Conservation (phyloP, 2,797 vertebrate species). For the Harpagifer antarcticus region DNA sequence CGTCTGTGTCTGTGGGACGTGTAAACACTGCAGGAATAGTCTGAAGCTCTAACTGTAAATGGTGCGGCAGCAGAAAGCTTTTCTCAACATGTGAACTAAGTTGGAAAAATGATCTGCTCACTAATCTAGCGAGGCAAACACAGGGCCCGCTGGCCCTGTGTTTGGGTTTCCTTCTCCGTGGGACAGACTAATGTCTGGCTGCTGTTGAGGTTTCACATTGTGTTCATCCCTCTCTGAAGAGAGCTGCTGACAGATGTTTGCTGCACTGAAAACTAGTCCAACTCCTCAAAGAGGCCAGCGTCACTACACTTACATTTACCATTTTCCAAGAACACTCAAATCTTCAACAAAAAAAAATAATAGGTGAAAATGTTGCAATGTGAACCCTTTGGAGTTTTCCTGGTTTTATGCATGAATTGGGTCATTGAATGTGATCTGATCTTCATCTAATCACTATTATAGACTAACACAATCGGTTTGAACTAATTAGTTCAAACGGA, state of each 20-base stretch:
- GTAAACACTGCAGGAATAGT: slow-evolving; percentile 49
- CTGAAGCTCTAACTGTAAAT: slow-evolving; percentile 54
- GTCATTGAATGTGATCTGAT: too few species aligned
- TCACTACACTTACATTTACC: neutral
- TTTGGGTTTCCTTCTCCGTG: slow-evolving; percentile 38
- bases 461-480: too few species aligned
- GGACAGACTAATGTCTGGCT: slow-evolving; percentile 23
- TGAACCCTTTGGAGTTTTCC: too few species aligned
- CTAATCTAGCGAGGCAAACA: slow-evolving; percentile 34
- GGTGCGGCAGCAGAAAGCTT: slow-evolving; percentile 29
- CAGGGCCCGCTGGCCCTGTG: slow-evolving; percentile 19
- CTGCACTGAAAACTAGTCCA: slow-evolving; percentile 8
- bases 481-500: too few species aligned
- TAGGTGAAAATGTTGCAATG: neutral
- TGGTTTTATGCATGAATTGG: too few species aligned
- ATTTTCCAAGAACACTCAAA: neutral
- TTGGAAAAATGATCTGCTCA: slow-evolving; percentile 52
- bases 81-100: slow-evolving; percentile 13
- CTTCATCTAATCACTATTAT: too few species aligned
- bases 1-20: slow-evolving; percentile 38
- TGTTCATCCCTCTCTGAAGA: slow-evolving; percentile 39
- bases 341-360: neutral
- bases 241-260: slow-evolving; percentile 47
- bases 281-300: neutral
- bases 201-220: slow-evolving; percentile 45